Evolutionary conservation across 2,797 vertebrate species (phyloP).

Genomic region (Tapera naevia): DNA sequence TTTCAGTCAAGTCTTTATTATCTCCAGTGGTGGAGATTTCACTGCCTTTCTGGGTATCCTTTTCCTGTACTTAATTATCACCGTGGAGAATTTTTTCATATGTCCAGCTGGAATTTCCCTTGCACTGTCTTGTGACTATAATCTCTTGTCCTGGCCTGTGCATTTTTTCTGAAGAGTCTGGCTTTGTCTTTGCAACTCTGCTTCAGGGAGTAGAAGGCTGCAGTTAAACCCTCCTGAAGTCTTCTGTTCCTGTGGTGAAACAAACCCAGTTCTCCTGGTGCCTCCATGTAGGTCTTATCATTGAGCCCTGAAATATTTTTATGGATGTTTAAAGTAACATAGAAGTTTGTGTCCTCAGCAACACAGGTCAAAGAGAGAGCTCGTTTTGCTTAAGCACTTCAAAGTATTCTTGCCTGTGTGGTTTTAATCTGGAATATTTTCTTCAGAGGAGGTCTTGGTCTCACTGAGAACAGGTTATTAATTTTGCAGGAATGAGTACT

Average conservation of each 20-base stretch:
- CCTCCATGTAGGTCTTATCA: neutral
- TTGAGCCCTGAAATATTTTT: neutral
- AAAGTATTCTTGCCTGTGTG: neutral
- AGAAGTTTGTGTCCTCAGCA: neutral
- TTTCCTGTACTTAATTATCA: neutral
- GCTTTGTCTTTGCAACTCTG: neutral
- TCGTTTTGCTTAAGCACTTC: neutral
- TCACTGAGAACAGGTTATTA: neutral
- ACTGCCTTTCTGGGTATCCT: neutral
- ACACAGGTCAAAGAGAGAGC: neutral
- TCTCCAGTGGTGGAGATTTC: neutral
- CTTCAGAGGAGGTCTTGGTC: neutral
- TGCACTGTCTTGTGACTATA: neutral
- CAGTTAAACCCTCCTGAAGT: neutral
- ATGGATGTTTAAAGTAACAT: neutral
- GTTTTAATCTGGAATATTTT: neutral
- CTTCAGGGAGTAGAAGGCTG: neutral
- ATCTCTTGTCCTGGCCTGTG: neutral
- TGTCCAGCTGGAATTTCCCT: neutral
- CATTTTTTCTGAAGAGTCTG: neutral
- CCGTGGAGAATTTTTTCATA: neutral
- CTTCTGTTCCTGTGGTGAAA: neutral
- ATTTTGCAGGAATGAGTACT: neutral
- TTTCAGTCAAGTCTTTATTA: neutral
- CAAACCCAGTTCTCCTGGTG: neutral